phyloP scores from a whole-genome alignment of 2,888 invertebrate species.

The Brachyptera putata region DNA sequence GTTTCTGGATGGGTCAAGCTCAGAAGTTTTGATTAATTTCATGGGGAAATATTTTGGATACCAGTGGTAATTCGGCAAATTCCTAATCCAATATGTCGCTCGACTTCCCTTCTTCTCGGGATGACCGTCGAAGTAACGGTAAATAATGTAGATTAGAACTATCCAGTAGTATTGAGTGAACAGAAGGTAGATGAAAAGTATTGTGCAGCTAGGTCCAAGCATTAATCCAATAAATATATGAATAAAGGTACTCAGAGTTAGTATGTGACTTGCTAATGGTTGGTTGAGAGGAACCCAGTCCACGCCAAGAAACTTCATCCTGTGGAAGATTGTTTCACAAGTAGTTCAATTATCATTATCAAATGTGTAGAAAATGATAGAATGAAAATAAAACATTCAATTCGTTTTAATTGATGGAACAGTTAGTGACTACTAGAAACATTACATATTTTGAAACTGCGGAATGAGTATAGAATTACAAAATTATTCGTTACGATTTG shows the following conservation, averaged over 20 bases:
- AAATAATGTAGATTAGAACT: constrained; percentile 56
- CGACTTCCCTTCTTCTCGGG: constrained; percentile 54
- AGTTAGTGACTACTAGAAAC: too few relatives aligned
- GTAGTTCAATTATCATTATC: too few relatives aligned
- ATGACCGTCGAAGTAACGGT: constrained; percentile 63
- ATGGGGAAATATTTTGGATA: constrained; percentile 83
- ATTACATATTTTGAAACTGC: too few relatives aligned
- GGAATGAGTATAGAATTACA: too few relatives aligned
- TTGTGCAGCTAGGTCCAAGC: constrained; percentile 41
- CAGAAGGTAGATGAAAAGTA: constrained; percentile 55
- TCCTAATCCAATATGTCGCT: constrained; percentile 57
- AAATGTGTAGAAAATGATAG: too few relatives aligned
- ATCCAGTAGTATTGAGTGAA: constrained; percentile 40
- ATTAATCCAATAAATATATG: too few relatives aligned
- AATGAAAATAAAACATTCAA: too few relatives aligned
- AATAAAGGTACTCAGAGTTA: constrained; percentile 68
- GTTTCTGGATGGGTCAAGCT: constrained; percentile 72
- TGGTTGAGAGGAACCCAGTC: constrained; percentile 81
- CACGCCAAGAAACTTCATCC: constrained; percentile 56
- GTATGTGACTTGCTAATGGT: constrained; percentile 73
- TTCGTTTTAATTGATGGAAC: too few relatives aligned
- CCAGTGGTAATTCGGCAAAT: constrained; percentile 65
- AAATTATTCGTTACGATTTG: too few relatives aligned
- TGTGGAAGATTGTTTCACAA: too few relatives aligned
- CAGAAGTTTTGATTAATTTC: constrained; percentile 73